Percentiles rank a stretch among this genome's conserved stretches.
These are phyloP conservation scores for Goniozus legneri DNA, from an alignment of 1,140 invertebrate genomes.

Conservation along the genomic window DNA sequence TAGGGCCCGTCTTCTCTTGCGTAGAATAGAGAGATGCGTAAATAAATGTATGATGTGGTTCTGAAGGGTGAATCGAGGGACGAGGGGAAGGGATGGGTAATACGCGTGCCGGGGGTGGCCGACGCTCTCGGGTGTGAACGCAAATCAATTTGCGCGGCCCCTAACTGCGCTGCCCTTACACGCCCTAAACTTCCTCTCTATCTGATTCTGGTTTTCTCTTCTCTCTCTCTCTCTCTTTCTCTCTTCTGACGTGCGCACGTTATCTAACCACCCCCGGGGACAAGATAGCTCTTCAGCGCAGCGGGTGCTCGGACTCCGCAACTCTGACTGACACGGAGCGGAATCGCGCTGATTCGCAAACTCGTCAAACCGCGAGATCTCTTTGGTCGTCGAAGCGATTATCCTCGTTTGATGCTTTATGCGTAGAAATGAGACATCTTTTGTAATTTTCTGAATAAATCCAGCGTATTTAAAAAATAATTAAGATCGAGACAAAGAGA, in stretches of 20 bases:
- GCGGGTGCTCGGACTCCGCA: slow-evolving; percentile 12
- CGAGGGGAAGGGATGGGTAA: slow-evolving; percentile 7
- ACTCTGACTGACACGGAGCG: slow-evolving; percentile 41
- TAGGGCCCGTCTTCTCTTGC: too few species aligned
- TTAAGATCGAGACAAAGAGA: too few species aligned
- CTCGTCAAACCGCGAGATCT: too few species aligned
- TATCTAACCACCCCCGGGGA: slow-evolving; percentile 36
- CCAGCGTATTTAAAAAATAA: too few species aligned
- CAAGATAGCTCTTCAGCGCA: slow-evolving; percentile 37
- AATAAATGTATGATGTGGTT: slow-evolving; percentile 54
- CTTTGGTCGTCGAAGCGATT: too few species aligned
- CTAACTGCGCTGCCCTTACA: slow-evolving; percentile 30
- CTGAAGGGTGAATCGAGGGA: slow-evolving; percentile 42
- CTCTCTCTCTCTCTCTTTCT: slow-evolving; percentile 25
- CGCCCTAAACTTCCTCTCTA: too few species aligned
- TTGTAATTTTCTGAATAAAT: too few species aligned
- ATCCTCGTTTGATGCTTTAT: too few species aligned
- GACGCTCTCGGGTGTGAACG: slow-evolving; percentile 50
- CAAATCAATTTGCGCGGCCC: slow-evolving; percentile 53
- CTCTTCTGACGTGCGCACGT: slow-evolving; percentile 14
- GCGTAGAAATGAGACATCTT: too few species aligned
- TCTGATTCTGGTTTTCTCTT: too few species aligned
- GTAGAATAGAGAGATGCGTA: slow-evolving; percentile 46
- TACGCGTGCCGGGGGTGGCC: slow-evolving; percentile 11
- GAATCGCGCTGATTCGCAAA: slow-evolving; percentile 46